These are phyloP conservation scores for Archaeoteleia sp. DNA, from an alignment of 2,888 invertebrate genomes.

Conservation along the genomic window DNA sequence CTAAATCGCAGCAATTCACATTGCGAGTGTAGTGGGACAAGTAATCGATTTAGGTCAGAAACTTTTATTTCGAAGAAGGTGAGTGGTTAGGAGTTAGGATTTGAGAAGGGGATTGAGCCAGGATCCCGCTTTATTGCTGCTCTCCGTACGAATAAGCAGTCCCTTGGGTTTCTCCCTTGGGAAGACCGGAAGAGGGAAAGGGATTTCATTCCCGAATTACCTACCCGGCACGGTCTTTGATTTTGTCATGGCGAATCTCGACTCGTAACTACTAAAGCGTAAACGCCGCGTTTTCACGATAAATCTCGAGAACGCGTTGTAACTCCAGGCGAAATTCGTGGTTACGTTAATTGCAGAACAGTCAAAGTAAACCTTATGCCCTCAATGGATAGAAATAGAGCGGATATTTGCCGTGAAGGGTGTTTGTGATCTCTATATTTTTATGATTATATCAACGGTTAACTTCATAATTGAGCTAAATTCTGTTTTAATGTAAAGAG, in stretches of 20 bases:
- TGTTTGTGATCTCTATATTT: constrained; percentile 25
- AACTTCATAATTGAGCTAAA: too few relatives aligned
- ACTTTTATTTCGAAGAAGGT: constrained; percentile 53
- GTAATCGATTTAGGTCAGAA: constrained; percentile 56
- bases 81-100: constrained; percentile 51
- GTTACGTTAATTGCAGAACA: constrained; percentile 26
- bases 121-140: constrained; percentile 59
- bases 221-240: constrained; percentile 55
- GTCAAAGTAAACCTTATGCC: constrained; percentile 25
- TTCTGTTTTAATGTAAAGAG: too few relatives aligned
- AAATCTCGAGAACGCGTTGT: constrained; percentile 36
- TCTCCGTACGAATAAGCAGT: constrained; percentile 63
- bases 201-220: constrained; percentile 58
- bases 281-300: constrained; percentile 38
- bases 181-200: constrained; percentile 50
- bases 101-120: constrained; percentile 57
- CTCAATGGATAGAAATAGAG: constrained; percentile 26
- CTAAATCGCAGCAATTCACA: neutral
- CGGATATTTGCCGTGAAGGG: constrained; percentile 31
- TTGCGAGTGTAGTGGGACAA: constrained; percentile 12
- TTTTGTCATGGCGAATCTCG: constrained; percentile 55
- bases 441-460: constrained; percentile 33
- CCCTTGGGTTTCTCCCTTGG: constrained; percentile 56
- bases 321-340: constrained; percentile 29
- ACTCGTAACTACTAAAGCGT: constrained; percentile 37